Conservation (phyloP, 2,113 vertebrate species). For the Loxodonta africana region DNA sequence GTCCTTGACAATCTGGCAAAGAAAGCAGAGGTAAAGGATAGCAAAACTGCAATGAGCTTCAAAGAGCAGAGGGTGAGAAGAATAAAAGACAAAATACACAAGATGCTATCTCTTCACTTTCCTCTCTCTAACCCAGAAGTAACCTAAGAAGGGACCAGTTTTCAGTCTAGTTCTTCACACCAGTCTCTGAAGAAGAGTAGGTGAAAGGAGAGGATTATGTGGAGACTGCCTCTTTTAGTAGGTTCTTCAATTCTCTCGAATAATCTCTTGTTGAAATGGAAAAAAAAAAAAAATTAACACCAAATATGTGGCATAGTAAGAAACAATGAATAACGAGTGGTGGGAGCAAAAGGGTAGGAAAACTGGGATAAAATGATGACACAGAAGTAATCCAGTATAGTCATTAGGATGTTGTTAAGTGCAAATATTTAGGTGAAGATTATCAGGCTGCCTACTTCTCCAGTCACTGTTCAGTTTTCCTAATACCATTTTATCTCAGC, state of each 20-base stretch:
- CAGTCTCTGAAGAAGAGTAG: not conserved
- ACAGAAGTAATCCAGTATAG: not conserved
- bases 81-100: not conserved
- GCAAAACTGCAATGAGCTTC: slow-evolving; percentile 47
- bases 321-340: not conserved
- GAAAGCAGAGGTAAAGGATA: slow-evolving; percentile 42
- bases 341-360: not conserved
- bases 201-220: not conserved
- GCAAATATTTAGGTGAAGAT: not conserved
- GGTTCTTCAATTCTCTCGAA: not conserved
- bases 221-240: not conserved
- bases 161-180: not conserved
- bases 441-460: not conserved
- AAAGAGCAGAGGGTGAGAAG: not conserved
- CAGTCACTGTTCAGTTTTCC: not conserved
- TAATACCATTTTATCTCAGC: not conserved
- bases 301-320: not conserved
- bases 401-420: not conserved
- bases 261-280: not conserved
- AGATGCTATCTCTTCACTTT: not conserved
- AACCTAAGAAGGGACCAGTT: not conserved
- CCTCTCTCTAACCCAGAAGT: not conserved
- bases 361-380: not conserved
- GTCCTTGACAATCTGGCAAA: slow-evolving; percentile 64
- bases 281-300: not conserved